These are phyloP conservation scores for Tetraneura akinire DNA, from an alignment of 1,140 invertebrate genomes.

Conservation along the genomic window DNA sequence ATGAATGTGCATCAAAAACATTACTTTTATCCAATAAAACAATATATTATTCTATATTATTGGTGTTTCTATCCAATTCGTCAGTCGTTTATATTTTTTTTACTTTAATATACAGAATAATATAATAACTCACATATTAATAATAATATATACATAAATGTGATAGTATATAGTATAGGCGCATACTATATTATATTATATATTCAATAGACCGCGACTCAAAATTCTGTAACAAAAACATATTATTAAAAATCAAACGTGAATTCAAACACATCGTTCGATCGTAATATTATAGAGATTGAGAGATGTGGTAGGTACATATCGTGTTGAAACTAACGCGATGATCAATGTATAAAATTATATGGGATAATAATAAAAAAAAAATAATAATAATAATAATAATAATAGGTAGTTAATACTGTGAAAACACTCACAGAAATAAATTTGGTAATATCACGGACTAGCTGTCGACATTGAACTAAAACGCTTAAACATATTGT, in stretches of 20 bases:
- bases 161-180: background rate
- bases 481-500: constrained; percentile 42
- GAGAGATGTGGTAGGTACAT: too few species aligned
- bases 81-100: constrained; percentile 37
- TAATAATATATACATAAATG: background rate
- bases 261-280: background rate
- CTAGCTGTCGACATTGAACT: constrained; percentile 48
- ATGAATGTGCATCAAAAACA: constrained; percentile 21
- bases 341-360: too few species aligned
- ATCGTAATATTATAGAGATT: background rate
- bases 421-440: constrained; percentile 3
- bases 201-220: background rate
- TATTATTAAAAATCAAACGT: background rate
- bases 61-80: constrained; percentile 24
- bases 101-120: too few species aligned
- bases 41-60: too few species aligned
- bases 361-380: too few species aligned
- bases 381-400: too few species aligned
- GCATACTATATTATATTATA: too few species aligned
- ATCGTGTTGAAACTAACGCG: background rate
- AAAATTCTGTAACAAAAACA: background rate
- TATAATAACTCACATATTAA: constrained; percentile 1
- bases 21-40: constrained; percentile 46
- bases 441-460: constrained; percentile 16
- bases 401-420: too few species aligned